Base-by-base conservation (phyloP, 2,888 invertebrate genomes). In the Zygaena filipendulae region DNA sequence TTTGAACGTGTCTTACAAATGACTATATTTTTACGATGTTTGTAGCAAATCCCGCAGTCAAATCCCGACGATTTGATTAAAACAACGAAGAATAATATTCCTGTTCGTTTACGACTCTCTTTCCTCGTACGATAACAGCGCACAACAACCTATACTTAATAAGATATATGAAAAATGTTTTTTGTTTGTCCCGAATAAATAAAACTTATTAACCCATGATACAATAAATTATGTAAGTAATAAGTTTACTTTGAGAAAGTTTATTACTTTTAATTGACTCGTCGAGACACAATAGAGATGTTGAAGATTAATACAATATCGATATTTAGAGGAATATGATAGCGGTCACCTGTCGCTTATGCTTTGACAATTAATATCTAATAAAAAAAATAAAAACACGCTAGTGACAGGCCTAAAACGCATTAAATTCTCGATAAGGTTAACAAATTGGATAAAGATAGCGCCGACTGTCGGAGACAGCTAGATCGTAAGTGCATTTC, bases 391-490 rank as follows among this genome's bases (percentile, higher is more conserved):
- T 62, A 64, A 67, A 63, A 57, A 52, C 49, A 59, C 52, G 47
- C 58, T 49, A 59, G 51, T 51, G 60, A 64, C 51, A 62, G 61
- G 57, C 58, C 64, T 74, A 74, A 75, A 75, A 79, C 67, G 72
- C 77, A 77, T 79, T 79, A 75, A 79, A 79, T 75, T 67, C 69
- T 63, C 69, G 79, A 77, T 79, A 77, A 74, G 70, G 75, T 72
- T 77, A 77, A 79, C 79, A 79, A 77, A 77, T 77, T 79, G 77
- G 67, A 77, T 75, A 69, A 64, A 77, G 79, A 79, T 79, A 77
- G 71, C 61, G 66, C n/a, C 53, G 53, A 51, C 52, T 45, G 53
- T 60, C 56, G 58, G 61, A 64, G 74, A 74, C 71, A 70, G 64
- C 61, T 62, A 74, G 77, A 79, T 77, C 62, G 77, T 79, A 71